Base-by-base conservation (phyloP, 2,888 invertebrate species). In the Pelosia muscerda region DNA sequence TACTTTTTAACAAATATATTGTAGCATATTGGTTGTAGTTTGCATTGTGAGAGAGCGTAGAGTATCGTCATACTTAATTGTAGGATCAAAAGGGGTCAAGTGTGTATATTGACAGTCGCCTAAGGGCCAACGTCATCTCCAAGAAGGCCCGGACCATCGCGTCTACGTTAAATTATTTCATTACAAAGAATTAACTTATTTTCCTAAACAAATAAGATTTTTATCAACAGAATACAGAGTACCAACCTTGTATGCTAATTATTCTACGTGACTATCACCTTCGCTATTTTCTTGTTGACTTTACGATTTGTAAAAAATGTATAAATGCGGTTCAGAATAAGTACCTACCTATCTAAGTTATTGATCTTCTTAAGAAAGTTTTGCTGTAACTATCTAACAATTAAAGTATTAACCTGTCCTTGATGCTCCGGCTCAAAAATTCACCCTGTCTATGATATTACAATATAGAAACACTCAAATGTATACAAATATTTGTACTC, bases 71-170 rank as follows among this genome's bases (percentile, higher is more conserved):
- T 89, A 91, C 90, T 91, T 94, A 94, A 95, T 95, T 94, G 95
- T 92, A 86, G 86, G 95, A 94, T 95, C 95, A 95, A 95, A 94
- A 92, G 95, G 94, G 95, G 94, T 95, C 93, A 95, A 95, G 91
- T 95, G 94, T 93, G 90, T 92, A 91, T 91, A 92, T 92, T 94
- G 93, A 92, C 91, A 91, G 92, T 90, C 91, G 93, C 92, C 90
- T 91, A 90, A 92, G 93, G 92, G 89, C 91, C 88, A 87, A 90
- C 94, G 92, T 93, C 93, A 94, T 92, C 86, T 84, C 88, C 86
- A 82, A 83, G 84, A 86, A 84, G 83, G 81, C 78, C 59, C 78
- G 81, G 68, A 74, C 72, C 60, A 74, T 74, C 69, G 66, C 75
- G 77, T 78, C 81, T 75, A 68, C 72, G 65, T 73, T 76, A 69